Evolutionary conservation across 2,113 vertebrate species (phyloP), one percentile per base, ranked within the genome.

Genomic region (Raja brachyura): DNA sequence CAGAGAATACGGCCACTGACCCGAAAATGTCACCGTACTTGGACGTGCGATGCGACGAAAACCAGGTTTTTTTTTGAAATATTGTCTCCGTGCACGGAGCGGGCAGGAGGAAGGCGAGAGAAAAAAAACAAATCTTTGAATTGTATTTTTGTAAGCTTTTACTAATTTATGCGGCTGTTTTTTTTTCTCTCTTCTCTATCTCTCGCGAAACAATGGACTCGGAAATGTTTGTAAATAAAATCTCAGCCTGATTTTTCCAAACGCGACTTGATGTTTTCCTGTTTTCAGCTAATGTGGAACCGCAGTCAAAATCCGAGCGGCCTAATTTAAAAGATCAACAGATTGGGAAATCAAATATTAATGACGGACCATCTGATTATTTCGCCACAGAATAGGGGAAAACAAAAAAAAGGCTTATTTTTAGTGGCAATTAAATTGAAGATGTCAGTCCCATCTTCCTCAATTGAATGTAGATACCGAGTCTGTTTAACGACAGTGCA

Each of bases 161-260:
- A 92, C 90, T 92, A 92, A 92, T 92, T 92, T 92, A 92, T 92
- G 90, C 90, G 90, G 90, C 68, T 90, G 88, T 90, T 90, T 92
- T 90, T 90, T 90, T 92, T 73, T 1, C 18, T 73, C 39, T 48
- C 39, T 48, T 48, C 39, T 48, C 39, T 48, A 48, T 48, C 39
- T 48, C 39, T 90, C 28, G 90, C 90, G 70, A 92, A 92, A 92
- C 90, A 92, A 92, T 92, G 90, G 90, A 73, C 39, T 92, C 90
- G 68, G 90, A 92, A 92, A 92, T 92, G 66, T 73, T 92, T 92
- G 90, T 92, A 92, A 92, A 92, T 92, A 92, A 92, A 92, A 92
- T 48, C 90, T 92, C 90, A 92, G 90, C 90, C 90, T 92, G 90
- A 92, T 74, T 92, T 92, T 92, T 92, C 90, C 90, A 92, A 73